phyloP scores from a whole-genome alignment of 2,797 vertebrate genomes.

The Rhynchonycteris naso region DNA sequence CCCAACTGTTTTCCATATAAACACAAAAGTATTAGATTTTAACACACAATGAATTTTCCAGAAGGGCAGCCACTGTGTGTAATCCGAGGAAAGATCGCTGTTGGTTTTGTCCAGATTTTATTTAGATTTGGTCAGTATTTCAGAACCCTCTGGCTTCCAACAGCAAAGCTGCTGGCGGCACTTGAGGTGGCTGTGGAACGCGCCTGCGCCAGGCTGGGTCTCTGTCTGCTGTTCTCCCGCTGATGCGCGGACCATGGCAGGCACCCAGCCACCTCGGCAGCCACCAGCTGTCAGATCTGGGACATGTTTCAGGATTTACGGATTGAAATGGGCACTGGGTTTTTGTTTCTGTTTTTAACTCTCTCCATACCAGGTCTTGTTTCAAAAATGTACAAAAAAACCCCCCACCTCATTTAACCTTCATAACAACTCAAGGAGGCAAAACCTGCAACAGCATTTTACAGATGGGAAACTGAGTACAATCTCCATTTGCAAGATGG shows the following conservation, averaged over 20 bases:
- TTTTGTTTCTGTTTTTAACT: background rate
- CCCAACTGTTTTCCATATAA: background rate
- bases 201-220: fast-evolving
- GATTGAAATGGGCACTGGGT: background rate
- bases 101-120: background rate
- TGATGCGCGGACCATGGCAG: fast-evolving
- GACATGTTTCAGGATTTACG: fast-evolving
- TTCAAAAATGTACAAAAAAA: background rate
- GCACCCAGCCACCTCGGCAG: fast-evolving
- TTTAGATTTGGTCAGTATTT: background rate
- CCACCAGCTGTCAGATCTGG: fast-evolving
- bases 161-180: fast-evolving
- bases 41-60: background rate
- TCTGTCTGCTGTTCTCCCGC: fast-evolving
- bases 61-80: background rate
- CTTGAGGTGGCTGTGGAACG: fast-evolving
- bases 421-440: too few relatives aligned
- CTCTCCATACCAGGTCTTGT: background rate
- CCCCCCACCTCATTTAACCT: too few relatives aligned
- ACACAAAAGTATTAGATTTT: background rate
- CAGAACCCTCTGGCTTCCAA: background rate
- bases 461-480: background rate
- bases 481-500: background rate
- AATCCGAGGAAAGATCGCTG: background rate
- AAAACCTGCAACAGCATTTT: background rate